Base-by-base conservation (phyloP, 2,797 vertebrate species). In the Microtus obscurus region DNA sequence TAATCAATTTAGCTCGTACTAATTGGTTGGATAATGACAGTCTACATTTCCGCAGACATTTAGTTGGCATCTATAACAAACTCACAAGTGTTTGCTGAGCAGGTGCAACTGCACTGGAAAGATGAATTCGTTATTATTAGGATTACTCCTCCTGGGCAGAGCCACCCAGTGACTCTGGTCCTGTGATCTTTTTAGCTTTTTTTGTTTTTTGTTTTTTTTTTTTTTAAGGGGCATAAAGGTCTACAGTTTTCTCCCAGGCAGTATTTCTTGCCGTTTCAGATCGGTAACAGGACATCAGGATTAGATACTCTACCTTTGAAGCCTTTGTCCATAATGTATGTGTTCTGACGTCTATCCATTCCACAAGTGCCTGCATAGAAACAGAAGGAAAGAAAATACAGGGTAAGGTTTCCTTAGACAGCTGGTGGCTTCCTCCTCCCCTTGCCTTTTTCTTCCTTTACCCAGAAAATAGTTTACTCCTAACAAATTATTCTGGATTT, bases 301-400 rank as follows among this genome's bases (percentile, higher is more conserved):
- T 98, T 97, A 96, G 97, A 98, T 98, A 99, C 98, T 98, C 98
- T 99, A 99, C 99, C 99, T 99, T 99, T 99, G 99, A 99, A 99
- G 97, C 98, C 97, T 97, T 99, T 99, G 98, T 99, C 99, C 99
- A 99, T 98, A 97, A 99, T 98, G 98, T 99, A 99, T 98, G 99
- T 99, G 98, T 99, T 99, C 98, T 99, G 99, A 87, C 99, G 99
- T 98, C 99, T 98, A 91, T 99, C 99, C 97, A 99, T 98, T 98
- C 98, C 98, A 98, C 99, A 99, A 96, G 98, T 98, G 95, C 99
- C 99, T 99, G 98, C 95, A 98, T 87, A 91, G 97, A 98, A 98
- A 98, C 96, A 98, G 94, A 98, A 90, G 67, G 73, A 71, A 86
- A 96, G 77, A 85, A 88, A 86, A 87, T 16, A 45, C 2, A 27